Percentiles rank a stretch among this genome's conserved stretches.
phyloP scores from a whole-genome alignment of 2,888 invertebrate genomes.

The Octodonta nipae region DNA sequence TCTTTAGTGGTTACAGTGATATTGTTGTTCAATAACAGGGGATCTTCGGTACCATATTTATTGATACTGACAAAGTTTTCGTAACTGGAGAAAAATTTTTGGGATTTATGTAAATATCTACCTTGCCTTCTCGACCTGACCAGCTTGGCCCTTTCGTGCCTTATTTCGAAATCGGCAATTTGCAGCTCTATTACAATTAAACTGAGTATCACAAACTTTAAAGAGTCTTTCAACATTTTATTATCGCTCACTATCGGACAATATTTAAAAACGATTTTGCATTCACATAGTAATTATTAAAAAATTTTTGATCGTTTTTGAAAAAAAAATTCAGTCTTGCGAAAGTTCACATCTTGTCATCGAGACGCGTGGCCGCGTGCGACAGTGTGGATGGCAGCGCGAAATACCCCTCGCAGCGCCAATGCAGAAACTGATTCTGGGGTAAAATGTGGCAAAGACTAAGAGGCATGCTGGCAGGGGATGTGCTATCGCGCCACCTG shows the following conservation, averaged over 20 bases:
- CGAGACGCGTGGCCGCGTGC: constrained; percentile 9
- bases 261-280: too few species aligned
- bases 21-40: constrained; percentile 13
- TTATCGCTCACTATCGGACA: too few species aligned
- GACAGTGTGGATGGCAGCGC: constrained; percentile 10
- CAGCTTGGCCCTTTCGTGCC: constrained; percentile 38
- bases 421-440: constrained; percentile 26
- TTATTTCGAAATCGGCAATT: constrained; percentile 25
- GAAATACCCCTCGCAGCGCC: constrained; percentile 17
- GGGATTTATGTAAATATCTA: constrained; percentile 11
- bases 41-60: constrained; percentile 13
- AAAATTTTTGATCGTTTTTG: constrained; percentile 4
- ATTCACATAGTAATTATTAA: constrained; percentile 1
- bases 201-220: constrained; percentile 16
- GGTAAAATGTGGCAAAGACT: constrained; percentile 26
- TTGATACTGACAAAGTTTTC: constrained; percentile 14
- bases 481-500: constrained; percentile 32
- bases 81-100: constrained; percentile 14
- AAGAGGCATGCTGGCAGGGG: constrained; percentile 24
- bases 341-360: not conserved
- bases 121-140: constrained; percentile 23
- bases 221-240: constrained; percentile 10
- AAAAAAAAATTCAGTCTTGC: constrained; percentile 1
- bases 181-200: constrained; percentile 15
- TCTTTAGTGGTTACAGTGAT: constrained; percentile 15